These are phyloP conservation scores for Rhinichthys klamathensis DNA, from an alignment of 2,113 vertebrate species.

Conservation along the genomic window DNA sequence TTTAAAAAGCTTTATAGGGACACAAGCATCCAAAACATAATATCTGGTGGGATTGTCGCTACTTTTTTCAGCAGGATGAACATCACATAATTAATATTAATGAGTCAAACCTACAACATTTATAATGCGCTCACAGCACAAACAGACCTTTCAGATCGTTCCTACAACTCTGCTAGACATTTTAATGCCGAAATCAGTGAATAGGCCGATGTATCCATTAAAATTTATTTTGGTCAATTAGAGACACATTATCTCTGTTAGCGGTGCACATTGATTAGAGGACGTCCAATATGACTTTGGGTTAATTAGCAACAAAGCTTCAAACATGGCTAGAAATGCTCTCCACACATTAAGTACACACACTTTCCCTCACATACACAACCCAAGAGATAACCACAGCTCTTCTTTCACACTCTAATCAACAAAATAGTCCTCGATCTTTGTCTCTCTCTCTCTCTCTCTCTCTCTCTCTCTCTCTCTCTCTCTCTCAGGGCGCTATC, in stretches of 20 bases:
- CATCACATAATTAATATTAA: not conserved
- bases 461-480: not conserved
- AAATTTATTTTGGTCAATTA: not conserved
- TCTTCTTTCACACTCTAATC: not conserved
- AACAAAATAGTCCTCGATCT: conserved; percentile 7
- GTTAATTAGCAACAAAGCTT: conserved; percentile 62
- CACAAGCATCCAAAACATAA: not conserved
- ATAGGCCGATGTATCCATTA: not conserved
- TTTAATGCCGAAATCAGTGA: not conserved
- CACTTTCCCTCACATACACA: not conserved
- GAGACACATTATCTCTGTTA: conserved; percentile 31
- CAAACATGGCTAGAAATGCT: conserved; percentile 32
- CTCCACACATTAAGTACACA: not conserved
- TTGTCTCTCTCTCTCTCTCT: conserved; percentile 3
- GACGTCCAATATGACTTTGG: conserved; percentile 70
- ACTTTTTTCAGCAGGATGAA: not conserved
- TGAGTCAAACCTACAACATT: not conserved
- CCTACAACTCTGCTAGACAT: not conserved
- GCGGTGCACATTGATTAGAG: conserved; percentile 50
- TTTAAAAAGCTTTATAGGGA: not conserved
- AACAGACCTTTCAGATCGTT: not conserved
- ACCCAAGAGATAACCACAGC: conserved; percentile 1
- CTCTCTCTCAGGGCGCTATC: conserved; percentile 5
- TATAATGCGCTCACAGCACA: not conserved
- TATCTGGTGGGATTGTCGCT: not conserved